Evolutionary conservation across 2,113 vertebrate genomes (phyloP), one percentile per base, ranked within the genome.

Genomic region (Mungos mungo): DNA sequence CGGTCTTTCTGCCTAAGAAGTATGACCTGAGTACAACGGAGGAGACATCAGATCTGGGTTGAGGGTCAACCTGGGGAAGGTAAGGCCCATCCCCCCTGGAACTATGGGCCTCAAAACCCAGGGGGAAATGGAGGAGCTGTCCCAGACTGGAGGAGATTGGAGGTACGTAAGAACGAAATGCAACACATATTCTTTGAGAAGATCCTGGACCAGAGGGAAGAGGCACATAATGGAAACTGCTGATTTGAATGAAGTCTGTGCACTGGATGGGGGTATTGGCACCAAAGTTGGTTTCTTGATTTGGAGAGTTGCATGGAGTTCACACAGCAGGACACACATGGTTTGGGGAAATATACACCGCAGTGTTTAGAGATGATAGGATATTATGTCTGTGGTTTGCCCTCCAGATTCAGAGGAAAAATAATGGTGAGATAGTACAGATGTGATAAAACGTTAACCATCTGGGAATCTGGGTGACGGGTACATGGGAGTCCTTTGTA

Each of bases 361-460:
- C 63, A 4, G n/a, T 52, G 89, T 52, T 76, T 50, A 77, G 66
- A 81, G 90, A 68, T 27, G n/a, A 21, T 54, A 45, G 52, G 11
- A 35, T 60, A 52, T 92, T 77, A 23, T 45, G 68, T 92, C 92
- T 92, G 79, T 60, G 84, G 57, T 21, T 86, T 88, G 66, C 72
- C 74, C 45, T 85, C 66, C 68, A 92, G 92, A 86, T 41, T 69
- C 87, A 88, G 77, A 82, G n/a, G 74, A 82, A 79, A 85, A 45
- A 50, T 31, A 31, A 19, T 14, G 23, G 15, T 38, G 27, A 60
- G 35, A 69, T 23, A 54, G 16, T 19, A 25, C 4, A n/a, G 38
- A 52, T 27, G 10, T 66, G 65, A 88, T 57, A 81, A 83, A 72
- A 95, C 29, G 69, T 68, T 80, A 88, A 60, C 52, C 52, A 35